These are phyloP conservation scores for Somateria mollissima DNA, from an alignment of 2,797 vertebrate genomes.

Conservation along the genomic window DNA sequence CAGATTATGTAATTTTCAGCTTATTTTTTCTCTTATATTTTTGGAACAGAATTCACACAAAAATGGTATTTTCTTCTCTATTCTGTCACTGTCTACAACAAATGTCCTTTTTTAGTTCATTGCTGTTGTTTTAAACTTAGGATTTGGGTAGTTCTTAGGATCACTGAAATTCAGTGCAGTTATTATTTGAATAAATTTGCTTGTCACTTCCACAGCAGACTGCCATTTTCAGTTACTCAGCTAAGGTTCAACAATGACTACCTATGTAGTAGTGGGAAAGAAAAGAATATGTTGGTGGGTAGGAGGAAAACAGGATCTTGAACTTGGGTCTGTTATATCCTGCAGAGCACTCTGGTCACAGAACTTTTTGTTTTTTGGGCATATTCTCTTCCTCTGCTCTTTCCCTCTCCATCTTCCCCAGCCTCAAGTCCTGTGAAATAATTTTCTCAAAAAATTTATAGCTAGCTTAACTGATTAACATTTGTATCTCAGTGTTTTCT, in stretches of 20 bases:
- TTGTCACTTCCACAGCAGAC: constrained; percentile 26
- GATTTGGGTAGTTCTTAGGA: constrained; percentile 19
- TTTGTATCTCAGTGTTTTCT: not conserved
- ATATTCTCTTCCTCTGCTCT: not conserved
- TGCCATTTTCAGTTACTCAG: constrained; percentile 19
- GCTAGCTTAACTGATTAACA: not conserved
- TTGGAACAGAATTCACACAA: constrained; percentile 35
- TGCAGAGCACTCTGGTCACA: not conserved
- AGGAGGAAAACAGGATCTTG: not conserved
- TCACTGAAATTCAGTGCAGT: constrained; percentile 1
- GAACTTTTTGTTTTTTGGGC: not conserved
- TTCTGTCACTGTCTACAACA: constrained; percentile 40
- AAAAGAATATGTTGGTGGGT: not conserved
- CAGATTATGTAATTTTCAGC: constrained; percentile 27
- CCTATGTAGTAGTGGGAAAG: not conserved
- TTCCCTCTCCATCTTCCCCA: not conserved
- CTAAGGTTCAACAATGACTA: not conserved
- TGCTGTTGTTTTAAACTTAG: constrained; percentile 37
- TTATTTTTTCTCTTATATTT: not conserved
- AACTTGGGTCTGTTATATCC: not conserved
- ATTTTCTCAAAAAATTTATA: not conserved
- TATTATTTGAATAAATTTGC: constrained; percentile 41
- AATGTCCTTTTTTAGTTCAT: constrained; percentile 41
- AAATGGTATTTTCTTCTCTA: constrained; percentile 44
- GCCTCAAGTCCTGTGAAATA: not conserved